A percentile compares a stretch with the other conserved stretches of the same genome.
Evolutionary conservation across 2,797 vertebrate genomes (phyloP).

Genomic region (Rhinatrema bivittatum): DNA sequence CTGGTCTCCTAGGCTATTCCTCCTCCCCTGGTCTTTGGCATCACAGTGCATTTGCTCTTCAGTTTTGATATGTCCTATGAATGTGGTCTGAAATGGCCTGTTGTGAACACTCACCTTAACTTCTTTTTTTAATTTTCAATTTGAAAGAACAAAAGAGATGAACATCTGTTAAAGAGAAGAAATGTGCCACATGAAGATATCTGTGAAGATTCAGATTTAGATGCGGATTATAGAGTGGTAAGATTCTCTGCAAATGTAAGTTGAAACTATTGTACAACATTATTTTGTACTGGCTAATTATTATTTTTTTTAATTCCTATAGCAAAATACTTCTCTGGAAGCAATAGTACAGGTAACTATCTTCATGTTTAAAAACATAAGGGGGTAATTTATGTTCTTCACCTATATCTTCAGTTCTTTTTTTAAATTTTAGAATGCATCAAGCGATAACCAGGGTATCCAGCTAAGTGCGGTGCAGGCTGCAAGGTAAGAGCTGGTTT

Average conservation of each 20-base stretch:
- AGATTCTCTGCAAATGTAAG: slow-evolving; percentile 4
- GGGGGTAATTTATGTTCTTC: background rate
- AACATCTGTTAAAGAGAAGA: slow-evolving; percentile 94
- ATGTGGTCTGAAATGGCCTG: no score
- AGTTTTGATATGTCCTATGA: no score
- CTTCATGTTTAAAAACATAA: background rate
- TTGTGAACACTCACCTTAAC: no score
- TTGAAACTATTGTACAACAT: no score
- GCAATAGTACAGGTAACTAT: slow-evolving; percentile 94
- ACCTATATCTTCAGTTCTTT: slow-evolving; percentile 14
- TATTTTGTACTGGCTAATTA: background rate
- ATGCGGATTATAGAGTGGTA: slow-evolving; percentile 94
- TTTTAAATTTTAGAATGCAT: slow-evolving; percentile 77
- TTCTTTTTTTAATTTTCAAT: background rate
- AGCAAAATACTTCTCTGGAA: slow-evolving; percentile 98
- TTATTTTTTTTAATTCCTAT: slow-evolving; percentile 27
- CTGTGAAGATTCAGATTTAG: slow-evolving; percentile 91
- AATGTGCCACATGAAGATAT: slow-evolving; percentile 95
- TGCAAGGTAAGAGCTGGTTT: slow-evolving; percentile 70
- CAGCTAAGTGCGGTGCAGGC: slow-evolving; percentile 96
- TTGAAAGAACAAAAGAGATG: slow-evolving; percentile 91
- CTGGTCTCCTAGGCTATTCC: no score
- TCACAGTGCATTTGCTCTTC: no score
- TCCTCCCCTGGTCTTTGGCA: no score
- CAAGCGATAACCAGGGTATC: slow-evolving; percentile 96